A percentile compares a stretch with the other conserved stretches of the same genome.
These are phyloP conservation scores for Pseudomyrmex flavicornis DNA, from an alignment of 1,140 invertebrate species.

Conservation along the genomic window DNA sequence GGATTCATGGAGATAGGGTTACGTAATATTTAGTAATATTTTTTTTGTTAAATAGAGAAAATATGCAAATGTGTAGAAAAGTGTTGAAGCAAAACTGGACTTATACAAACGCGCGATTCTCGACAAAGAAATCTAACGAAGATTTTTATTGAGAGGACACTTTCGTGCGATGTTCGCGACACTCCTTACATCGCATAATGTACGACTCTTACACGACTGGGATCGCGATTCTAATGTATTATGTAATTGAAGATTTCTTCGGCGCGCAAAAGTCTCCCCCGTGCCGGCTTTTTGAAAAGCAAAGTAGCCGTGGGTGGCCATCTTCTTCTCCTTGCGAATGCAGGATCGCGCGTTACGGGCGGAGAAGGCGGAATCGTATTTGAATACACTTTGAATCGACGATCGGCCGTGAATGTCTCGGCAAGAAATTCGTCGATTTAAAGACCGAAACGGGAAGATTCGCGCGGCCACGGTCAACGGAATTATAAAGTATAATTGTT, in stretches of 20 bases:
- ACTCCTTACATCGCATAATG: constrained; percentile 8
- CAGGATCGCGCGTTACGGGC: constrained; percentile 21
- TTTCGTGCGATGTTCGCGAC: background rate
- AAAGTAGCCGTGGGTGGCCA: constrained; percentile 69
- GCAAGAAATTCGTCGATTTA: constrained; percentile 64
- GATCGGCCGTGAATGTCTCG: constrained; percentile 42
- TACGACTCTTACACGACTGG: constrained; percentile 6
- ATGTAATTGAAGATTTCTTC: constrained; percentile 66
- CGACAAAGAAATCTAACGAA: background rate
- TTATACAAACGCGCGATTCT: background rate
- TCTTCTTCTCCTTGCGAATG: constrained; percentile 63
- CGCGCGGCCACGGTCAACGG: background rate
- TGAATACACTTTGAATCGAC: constrained; percentile 70
- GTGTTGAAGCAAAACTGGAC: background rate
- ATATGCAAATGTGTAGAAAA: background rate
- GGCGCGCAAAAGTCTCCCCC: background rate
- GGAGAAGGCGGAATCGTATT: constrained; percentile 70
- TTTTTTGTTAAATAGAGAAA: background rate
- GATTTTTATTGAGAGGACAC: background rate
- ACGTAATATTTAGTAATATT: no score
- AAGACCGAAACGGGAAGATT: constrained; percentile 33
- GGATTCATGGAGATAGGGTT: no score
- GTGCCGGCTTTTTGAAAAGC: constrained; percentile 62
- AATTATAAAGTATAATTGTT: constrained; percentile 60
- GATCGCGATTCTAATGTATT: constrained; percentile 67